A percentile compares a stretch with the other conserved stretches of the same genome.
Evolutionary conservation across 2,888 invertebrate species (phyloP).

Genomic region (Augochlorella aurata): DNA sequence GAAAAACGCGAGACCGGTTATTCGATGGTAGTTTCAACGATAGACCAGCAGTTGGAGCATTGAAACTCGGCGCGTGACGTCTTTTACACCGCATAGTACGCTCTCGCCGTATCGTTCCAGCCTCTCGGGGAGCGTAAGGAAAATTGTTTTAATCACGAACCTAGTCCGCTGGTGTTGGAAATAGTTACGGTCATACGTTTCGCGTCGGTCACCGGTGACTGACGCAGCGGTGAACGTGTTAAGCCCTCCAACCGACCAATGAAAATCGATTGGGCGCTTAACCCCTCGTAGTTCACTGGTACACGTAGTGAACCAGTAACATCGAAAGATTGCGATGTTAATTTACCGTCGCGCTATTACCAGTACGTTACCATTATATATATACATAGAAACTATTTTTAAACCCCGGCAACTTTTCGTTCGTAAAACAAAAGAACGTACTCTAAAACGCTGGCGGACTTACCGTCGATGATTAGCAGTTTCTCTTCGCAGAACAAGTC

Average conservation of each 20-base stretch:
- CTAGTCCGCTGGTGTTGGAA: background rate
- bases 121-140: too few species aligned
- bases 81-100: too few species aligned
- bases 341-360: background rate
- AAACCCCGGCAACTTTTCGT: background rate
- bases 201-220: background rate
- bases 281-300: conserved; percentile 1
- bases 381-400: background rate
- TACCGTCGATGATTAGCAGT: conserved; percentile 81
- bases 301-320: background rate
- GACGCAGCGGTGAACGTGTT: background rate
- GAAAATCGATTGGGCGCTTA: conserved; percentile 10
- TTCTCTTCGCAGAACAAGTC: conserved; percentile 81
- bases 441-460: conserved; percentile 54
- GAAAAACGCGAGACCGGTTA: too few species aligned
- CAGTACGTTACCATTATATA: background rate
- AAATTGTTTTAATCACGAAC: background rate
- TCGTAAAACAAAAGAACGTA: background rate
- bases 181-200: background rate
- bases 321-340: conserved; percentile 1
- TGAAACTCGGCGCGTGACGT: too few species aligned
- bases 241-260: background rate
- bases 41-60: too few species aligned
- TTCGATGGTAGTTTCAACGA: too few species aligned
- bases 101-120: too few species aligned